These are phyloP conservation scores for Acanthurus leucopareius DNA, from an alignment of 2,797 vertebrate species.

Conservation along the genomic window DNA sequence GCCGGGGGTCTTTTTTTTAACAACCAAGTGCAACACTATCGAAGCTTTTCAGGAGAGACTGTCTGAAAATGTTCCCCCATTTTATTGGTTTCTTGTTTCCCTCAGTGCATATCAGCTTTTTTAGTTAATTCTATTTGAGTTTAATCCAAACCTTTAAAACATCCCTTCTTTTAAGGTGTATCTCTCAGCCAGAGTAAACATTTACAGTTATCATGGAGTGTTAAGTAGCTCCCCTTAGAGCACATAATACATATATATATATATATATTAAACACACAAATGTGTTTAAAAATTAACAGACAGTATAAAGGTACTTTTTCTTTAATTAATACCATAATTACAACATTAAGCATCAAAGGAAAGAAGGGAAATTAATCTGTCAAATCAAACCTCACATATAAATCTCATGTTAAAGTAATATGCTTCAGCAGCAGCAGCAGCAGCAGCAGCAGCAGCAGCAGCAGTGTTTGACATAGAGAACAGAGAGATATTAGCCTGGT, in stretches of 20 bases:
- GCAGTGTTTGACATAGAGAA: constrained; percentile 29
- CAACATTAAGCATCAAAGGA: neutral
- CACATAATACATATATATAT: too few relatives aligned
- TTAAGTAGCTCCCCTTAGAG: neutral
- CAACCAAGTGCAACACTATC: neutral
- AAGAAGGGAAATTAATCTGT: neutral
- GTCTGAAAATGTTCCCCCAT: neutral
- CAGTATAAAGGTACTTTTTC: neutral
- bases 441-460: neutral
- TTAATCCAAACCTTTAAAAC: too few relatives aligned
- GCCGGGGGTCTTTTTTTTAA: constrained; percentile 11
- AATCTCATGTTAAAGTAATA: neutral
- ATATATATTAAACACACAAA: neutral
- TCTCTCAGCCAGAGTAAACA: neutral
- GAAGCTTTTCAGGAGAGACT: neutral
- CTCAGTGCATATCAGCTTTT: too few relatives aligned
- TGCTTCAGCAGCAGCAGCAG: neutral
- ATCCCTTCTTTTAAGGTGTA: neutral
- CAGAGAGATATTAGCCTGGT: constrained; percentile 39
- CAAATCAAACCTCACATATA: constrained; percentile 1
- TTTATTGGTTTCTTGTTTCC: too few relatives aligned
- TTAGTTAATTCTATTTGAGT: too few relatives aligned
- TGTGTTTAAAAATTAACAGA: too few relatives aligned
- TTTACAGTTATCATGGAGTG: neutral
- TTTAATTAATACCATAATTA: neutral